A percentile compares a stretch with the other conserved stretches of the same genome.
Conservation (phyloP, 1,140 invertebrate species). For the Hesperophylax magnus region DNA sequence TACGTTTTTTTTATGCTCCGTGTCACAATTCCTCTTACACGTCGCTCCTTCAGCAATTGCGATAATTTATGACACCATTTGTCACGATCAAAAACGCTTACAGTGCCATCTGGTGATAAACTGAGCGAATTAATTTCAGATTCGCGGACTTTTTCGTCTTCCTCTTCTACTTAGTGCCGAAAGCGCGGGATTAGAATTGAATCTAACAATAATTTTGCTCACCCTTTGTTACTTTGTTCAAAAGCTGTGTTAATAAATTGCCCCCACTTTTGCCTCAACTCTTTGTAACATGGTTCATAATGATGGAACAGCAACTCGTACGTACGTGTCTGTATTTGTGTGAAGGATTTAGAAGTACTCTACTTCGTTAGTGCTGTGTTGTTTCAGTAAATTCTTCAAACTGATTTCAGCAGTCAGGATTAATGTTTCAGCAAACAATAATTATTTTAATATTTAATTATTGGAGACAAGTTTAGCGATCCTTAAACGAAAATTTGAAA, state of each 20-base stretch:
- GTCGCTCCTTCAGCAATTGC: neutral
- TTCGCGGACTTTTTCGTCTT: neutral
- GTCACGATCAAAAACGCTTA: neutral
- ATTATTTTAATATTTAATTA: no score
- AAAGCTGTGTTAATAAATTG: neutral
- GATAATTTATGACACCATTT: conserved; percentile 3
- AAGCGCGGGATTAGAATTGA: neutral
- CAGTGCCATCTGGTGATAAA: conserved; percentile 16
- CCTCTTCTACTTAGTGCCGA: neutral
- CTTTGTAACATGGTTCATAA: no score
- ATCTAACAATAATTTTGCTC: neutral
- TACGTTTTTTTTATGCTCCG: neutral
- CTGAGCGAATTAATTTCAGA: conserved; percentile 18
- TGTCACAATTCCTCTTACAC: neutral
- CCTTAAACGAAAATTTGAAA: no score
- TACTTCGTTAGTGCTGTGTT: no score
- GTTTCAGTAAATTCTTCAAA: no score
- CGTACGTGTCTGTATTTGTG: no score
- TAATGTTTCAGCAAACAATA: no score
- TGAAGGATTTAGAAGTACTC: no score
- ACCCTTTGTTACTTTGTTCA: neutral
- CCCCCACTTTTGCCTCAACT: no score
- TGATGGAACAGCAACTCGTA: no score
- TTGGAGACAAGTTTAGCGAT: no score
- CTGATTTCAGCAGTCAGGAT: no score